Evolutionary conservation across 2,888 invertebrate genomes (phyloP), one percentile per base, ranked within the genome.

Genomic region (Galerucella nymphaeae): DNA sequence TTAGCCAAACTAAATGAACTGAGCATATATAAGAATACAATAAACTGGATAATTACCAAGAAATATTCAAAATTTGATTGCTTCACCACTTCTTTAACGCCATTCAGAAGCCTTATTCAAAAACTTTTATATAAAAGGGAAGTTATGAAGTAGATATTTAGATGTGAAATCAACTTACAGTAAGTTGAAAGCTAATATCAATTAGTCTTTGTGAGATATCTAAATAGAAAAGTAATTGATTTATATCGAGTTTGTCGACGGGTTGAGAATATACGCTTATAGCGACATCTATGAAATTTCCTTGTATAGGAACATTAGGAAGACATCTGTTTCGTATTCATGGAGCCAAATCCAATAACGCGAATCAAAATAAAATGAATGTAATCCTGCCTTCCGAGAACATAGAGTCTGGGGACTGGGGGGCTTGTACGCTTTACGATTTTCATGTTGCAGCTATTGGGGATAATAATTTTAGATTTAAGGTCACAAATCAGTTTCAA

Each of bases 301-400:
- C 64, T 70, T 72, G 66, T 70, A 70, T 65, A 75, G 75, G 70
- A 62, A 61, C 72, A 72, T 70, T 68, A 73, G 66, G 75, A 76
- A 77, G 71, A 77, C 80, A 80, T 79, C 80, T 80, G 79, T 74
- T 62, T 75, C 77, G 75, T 72, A 77, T 79, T 78, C 78, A 76
- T 73, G 74, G 76, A 76, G 75, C 72, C 61, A 79, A 79, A 80
- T 79, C 73, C 77, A 80, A 80, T 80, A 80, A 78, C 58, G 70
- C 74, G 72, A 76, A 76, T 77, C 76, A 72, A 80, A 78, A 76
- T 78, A 76, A 76, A 73, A 78, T 76, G 69, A 77, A 74, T 74
- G 79, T 78, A 77, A 78, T 79, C 77, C 71, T 68, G 76, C 76
- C 75, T 62, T 41, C 70, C 66, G 45, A 64, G 69, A 62, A 71